phyloP scores from a whole-genome alignment of 2,797 vertebrate genomes.

The Mionectes olivaceus region DNA sequence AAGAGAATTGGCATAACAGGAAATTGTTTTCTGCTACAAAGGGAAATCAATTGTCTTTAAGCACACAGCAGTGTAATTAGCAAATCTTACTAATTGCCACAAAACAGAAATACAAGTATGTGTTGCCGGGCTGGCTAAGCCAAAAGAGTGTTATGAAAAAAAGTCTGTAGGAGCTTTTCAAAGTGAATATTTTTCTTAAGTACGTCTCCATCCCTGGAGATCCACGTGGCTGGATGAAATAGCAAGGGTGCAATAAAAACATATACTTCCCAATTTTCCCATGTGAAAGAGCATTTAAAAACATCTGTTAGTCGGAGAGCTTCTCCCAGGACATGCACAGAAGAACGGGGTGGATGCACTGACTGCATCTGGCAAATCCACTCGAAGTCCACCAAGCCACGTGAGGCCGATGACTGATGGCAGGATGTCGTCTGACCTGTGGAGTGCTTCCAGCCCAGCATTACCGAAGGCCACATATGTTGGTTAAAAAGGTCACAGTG shows the following conservation, averaged over 20 bases:
- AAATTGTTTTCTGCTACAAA: slow-evolving; percentile 34
- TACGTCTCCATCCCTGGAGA: slow-evolving; percentile 57
- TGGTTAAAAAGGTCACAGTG: background rate
- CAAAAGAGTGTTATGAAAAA: background rate
- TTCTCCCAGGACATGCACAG: background rate
- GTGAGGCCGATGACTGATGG: background rate
- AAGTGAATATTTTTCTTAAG: slow-evolving; percentile 49
- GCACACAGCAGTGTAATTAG: background rate
- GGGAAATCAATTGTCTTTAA: slow-evolving; percentile 34
- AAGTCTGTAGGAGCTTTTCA: background rate
- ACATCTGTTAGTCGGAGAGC: slow-evolving; percentile 40
- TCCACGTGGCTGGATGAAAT: background rate
- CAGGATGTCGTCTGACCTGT: slow-evolving; percentile 10
- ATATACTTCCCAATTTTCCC: slow-evolving; percentile 18
- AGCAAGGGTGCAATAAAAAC: slow-evolving; percentile 22
- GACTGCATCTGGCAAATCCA: background rate
- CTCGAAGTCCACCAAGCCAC: background rate
- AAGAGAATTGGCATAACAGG: background rate
- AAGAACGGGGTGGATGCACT: background rate
- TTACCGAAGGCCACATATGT: background rate
- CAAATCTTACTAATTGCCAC: background rate
- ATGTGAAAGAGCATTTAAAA: slow-evolving; percentile 37
- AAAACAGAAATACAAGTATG: background rate
- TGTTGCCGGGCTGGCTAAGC: background rate
- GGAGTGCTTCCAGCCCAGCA: background rate